These are phyloP conservation scores for Notocelia uddmanniana DNA, from an alignment of 2,888 invertebrate species.

Conservation along the genomic window DNA sequence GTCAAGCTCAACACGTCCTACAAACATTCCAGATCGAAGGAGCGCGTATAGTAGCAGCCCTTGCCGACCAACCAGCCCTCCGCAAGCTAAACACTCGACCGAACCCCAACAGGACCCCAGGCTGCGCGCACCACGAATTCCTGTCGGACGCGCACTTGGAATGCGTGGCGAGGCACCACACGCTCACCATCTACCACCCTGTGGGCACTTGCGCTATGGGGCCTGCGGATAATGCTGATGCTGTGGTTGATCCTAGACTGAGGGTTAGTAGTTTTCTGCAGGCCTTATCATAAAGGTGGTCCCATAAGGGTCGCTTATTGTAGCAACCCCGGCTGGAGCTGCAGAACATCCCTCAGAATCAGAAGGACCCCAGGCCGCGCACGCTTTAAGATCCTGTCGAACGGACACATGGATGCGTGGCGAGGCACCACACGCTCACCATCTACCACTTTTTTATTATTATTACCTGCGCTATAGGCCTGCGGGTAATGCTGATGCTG, in stretches of 20 bases:
- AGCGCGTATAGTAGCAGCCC: constrained; percentile 87
- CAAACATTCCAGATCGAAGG: constrained; percentile 87
- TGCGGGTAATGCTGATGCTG: constrained; percentile 78
- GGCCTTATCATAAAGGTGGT: no score
- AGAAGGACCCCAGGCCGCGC: constrained; percentile 88
- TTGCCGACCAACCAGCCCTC: constrained; percentile 87
- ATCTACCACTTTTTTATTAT: no score
- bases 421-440: constrained; percentile 90
- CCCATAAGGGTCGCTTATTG: no score
- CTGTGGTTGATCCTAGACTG: constrained; percentile 90
- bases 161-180: constrained; percentile 91
- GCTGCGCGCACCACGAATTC: constrained; percentile 87
- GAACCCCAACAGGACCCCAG: constrained; percentile 88
- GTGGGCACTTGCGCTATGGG: constrained; percentile 94
- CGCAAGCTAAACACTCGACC: constrained; percentile 86
- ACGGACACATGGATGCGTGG: constrained; percentile 93
- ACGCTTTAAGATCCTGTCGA: constrained; percentile 87
- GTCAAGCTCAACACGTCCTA: neutral
- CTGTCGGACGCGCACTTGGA: constrained; percentile 91
- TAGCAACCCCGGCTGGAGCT: no score
- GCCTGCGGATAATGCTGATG: constrained; percentile 76
- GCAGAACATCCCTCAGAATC: constrained; percentile 43
- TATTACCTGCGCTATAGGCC: constrained; percentile 94
- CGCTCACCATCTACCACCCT: constrained; percentile 93
- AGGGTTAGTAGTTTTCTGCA: constrained; percentile 60